phyloP scores from a whole-genome alignment of 2,888 invertebrate species.

The Anarsia innoxiella region DNA sequence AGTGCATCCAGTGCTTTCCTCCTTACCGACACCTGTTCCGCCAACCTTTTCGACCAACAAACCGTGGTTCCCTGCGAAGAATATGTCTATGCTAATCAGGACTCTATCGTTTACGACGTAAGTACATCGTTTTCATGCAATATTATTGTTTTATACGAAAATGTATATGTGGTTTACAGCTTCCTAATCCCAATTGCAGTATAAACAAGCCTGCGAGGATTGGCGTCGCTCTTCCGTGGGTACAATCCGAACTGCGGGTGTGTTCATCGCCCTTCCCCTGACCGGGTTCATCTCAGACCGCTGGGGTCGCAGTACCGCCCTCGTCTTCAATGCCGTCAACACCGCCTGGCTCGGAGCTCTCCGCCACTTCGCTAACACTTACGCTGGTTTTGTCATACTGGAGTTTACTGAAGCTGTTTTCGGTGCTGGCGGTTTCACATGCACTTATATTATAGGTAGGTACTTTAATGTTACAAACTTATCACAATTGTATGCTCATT shows the following conservation, averaged over 20 bases:
- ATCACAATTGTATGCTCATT: too few species aligned
- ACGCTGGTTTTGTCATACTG: slow-evolving; percentile 77
- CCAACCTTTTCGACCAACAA: slow-evolving; percentile 42
- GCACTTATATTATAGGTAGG: slow-evolving; percentile 81
- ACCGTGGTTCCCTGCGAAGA: slow-evolving; percentile 42
- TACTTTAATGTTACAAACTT: too few species aligned
- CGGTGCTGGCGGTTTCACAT: slow-evolving; percentile 79
- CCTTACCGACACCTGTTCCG: slow-evolving; percentile 37
- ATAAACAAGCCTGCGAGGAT: slow-evolving; percentile 77
- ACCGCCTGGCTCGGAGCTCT: slow-evolving; percentile 78
- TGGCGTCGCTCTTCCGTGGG: slow-evolving; percentile 84
- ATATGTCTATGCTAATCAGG: slow-evolving; percentile 50
- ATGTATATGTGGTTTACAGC: too few species aligned
- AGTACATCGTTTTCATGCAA: not conserved
- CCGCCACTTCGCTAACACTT: slow-evolving; percentile 75
- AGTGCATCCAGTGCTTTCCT: slow-evolving; percentile 39
- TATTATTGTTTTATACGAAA: not conserved
- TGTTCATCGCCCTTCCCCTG: slow-evolving; percentile 79
- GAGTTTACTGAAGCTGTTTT: slow-evolving; percentile 81
- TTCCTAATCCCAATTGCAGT: too few species aligned
- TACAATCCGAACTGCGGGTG: slow-evolving; percentile 81
- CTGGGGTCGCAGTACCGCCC: slow-evolving; percentile 75
- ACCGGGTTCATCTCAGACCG: slow-evolving; percentile 82
- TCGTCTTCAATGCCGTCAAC: slow-evolving; percentile 71
- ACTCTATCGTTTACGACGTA: slow-evolving; percentile 53